Evolutionary conservation across 2,888 invertebrate genomes (phyloP), one percentile per base, ranked within the genome.

Genomic region (Pseudanteris insignis): DNA sequence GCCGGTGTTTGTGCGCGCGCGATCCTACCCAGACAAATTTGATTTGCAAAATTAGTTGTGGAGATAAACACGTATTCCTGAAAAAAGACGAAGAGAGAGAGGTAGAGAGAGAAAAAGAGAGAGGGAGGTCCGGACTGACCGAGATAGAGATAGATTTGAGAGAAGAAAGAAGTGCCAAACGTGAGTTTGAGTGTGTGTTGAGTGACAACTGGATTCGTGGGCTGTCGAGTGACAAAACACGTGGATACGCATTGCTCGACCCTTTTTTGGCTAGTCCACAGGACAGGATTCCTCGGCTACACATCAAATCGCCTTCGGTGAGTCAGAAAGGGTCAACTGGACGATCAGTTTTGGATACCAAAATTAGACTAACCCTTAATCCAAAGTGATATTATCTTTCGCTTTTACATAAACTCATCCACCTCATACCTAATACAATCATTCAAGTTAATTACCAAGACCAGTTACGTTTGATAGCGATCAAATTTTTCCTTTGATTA

Each of bases 181-280:
- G 54, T 38, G 54, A 38, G 44, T 38, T 44, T 30, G 26, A 53
- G 59, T 54, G 54, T 60, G 48, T 60, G 60, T 37, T 26, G 9
- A 54, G 46, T 60, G 51, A 46, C 46, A 43, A 44, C 29, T 26
- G 41, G 38, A 10, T 34, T 34, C 32, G 15, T 26, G 11, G 29
- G 28, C 29, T 37, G 36, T 43, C 43, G 36, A 41, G 53, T 14
- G 43, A 34, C 44, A 29, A 47, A 57, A 50, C 61, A 61, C 61
- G 55, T 61, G 61, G 54, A 55, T 60, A 54, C 36, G 13, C 41
- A 13, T 12, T 26, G 12, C 12, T 5, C 34, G 12, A 32, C 24
- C 32, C 25, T 37, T 41, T 46, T 59, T 59, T 59, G 44, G 58
- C 34, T 50, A 29, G 8, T 21, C 21, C 26, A 24, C 37, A 11